A percentile compares a stretch with the other conserved stretches of the same genome.
phyloP scores from a whole-genome alignment of 2,888 invertebrate species.

The Philereme transversata region DNA sequence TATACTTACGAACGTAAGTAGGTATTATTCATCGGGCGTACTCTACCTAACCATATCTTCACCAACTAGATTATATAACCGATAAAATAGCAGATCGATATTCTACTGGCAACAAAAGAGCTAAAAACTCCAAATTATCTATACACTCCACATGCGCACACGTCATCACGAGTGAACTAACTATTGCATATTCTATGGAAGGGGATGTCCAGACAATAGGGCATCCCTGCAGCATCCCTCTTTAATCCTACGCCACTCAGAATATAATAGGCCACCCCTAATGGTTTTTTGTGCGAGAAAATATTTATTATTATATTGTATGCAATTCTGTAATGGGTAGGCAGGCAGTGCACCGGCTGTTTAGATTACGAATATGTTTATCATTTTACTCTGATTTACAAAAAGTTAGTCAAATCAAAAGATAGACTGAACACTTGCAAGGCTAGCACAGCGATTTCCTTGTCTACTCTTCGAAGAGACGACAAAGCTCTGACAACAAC shows the following conservation, averaged over 20 bases:
- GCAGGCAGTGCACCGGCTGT: slow-evolving; percentile 11
- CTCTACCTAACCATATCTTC: no score
- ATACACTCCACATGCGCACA: slow-evolving; percentile 8
- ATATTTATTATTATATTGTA: slow-evolving; percentile 16
- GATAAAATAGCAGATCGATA: background rate
- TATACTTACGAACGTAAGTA: no score
- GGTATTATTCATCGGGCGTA: no score
- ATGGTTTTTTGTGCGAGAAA: slow-evolving; percentile 14
- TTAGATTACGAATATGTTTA: no score
- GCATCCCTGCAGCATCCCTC: slow-evolving; percentile 44
- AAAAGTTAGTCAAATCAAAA: no score
- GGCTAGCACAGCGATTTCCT: no score
- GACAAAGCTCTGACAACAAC: no score
- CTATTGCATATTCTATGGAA: slow-evolving; percentile 10
- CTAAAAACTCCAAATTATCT: slow-evolving; percentile 8
- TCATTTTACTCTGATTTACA: no score
- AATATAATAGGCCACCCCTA: slow-evolving; percentile 39
- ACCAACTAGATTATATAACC: no score
- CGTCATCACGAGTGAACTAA: slow-evolving; percentile 6
- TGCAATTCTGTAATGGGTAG: slow-evolving; percentile 23
- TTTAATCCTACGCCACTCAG: slow-evolving; percentile 32
- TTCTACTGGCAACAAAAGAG: background rate
- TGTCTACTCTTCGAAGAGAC: no score
- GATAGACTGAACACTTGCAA: no score
- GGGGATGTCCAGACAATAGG: slow-evolving; percentile 43